A percentile compares a stretch with the other conserved stretches of the same genome.
These are phyloP conservation scores for Nomada lathburiana DNA, from an alignment of 2,888 invertebrate species.

Conservation along the genomic window DNA sequence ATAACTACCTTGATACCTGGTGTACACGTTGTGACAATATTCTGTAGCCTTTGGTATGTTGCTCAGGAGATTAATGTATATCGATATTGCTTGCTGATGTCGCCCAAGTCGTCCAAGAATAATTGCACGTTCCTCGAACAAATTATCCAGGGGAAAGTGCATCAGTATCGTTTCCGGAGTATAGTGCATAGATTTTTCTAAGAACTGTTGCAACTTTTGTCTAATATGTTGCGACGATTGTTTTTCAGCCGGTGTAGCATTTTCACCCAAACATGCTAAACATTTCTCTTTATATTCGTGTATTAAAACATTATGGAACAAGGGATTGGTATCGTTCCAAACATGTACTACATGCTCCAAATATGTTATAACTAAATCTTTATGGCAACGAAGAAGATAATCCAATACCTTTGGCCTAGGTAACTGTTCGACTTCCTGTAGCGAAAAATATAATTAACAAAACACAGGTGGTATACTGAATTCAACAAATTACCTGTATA, in stretches of 20 bases:
- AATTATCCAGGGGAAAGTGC: conserved; percentile 93
- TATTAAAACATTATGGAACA: conserved; percentile 96
- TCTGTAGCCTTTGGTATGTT: conserved; percentile 93
- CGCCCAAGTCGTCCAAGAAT: conserved; percentile 95
- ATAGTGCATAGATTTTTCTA: conserved; percentile 92
- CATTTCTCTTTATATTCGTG: conserved; percentile 94
- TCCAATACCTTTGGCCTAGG: conserved; percentile 95
- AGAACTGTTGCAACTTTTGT: conserved; percentile 90
- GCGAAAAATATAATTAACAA: conserved; percentile 7
- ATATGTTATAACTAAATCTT: conserved; percentile 94
- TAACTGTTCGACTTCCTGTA: conserved; percentile 93
- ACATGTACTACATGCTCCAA: conserved; percentile 96
- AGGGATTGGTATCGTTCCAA: conserved; percentile 94
- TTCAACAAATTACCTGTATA: conserved; percentile 73
- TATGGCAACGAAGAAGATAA: conserved; percentile 93
- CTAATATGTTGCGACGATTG: conserved; percentile 86
- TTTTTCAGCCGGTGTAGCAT: conserved; percentile 83
- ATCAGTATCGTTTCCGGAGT: conserved; percentile 94
- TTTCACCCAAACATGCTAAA: conserved; percentile 77
- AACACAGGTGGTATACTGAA: background rate
- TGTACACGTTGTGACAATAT: conserved; percentile 92
- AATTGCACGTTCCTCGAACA: conserved; percentile 97
- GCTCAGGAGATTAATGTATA: conserved; percentile 95
- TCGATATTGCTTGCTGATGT: conserved; percentile 96
- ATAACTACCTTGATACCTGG: conserved; percentile 81